Evolutionary conservation across 1,140 invertebrate genomes (phyloP).

Genomic region (Andricus grossulariae): DNA sequence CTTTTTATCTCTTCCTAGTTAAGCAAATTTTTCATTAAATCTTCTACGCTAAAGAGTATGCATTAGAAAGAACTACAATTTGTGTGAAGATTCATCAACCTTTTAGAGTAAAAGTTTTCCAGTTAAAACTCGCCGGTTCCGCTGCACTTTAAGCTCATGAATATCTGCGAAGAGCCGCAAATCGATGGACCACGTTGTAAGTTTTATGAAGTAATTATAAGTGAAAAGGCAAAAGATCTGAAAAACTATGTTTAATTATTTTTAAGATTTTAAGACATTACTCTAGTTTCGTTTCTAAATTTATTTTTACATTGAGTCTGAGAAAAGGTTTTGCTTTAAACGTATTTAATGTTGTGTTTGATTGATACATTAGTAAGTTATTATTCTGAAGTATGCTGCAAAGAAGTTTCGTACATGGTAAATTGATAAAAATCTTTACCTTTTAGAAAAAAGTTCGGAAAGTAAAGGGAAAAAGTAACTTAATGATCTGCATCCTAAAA

Average conservation of each 20-base stretch:
- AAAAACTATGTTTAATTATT: constrained; percentile 3
- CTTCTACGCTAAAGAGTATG: constrained; percentile 17
- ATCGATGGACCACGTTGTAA: neutral
- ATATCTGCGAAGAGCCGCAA: constrained; percentile 21
- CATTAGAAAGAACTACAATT: constrained; percentile 26
- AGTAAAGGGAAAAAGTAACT: constrained; percentile 20
- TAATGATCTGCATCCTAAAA: constrained; percentile 7
- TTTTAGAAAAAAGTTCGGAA: neutral
- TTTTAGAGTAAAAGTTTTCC: constrained; percentile 21
- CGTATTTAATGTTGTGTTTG: neutral
- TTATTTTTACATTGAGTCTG: neutral
- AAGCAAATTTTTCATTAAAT: constrained; percentile 32
- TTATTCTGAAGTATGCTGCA: neutral
- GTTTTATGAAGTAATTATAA: constrained; percentile 18
- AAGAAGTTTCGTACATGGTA: constrained; percentile 17
- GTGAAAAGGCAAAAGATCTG: neutral
- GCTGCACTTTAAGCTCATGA: constrained; percentile 19
- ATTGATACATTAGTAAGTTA: neutral
- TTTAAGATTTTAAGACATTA: neutral
- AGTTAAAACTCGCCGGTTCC: constrained; percentile 13
- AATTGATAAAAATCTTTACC: constrained; percentile 13
- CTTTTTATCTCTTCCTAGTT: constrained; percentile 15
- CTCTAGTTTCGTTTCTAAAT: neutral
- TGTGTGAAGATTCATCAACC: constrained; percentile 23
- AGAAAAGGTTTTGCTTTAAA: neutral